These are phyloP conservation scores for Sipha maydis DNA, from an alignment of 2,888 invertebrate genomes.

Conservation along the genomic window DNA sequence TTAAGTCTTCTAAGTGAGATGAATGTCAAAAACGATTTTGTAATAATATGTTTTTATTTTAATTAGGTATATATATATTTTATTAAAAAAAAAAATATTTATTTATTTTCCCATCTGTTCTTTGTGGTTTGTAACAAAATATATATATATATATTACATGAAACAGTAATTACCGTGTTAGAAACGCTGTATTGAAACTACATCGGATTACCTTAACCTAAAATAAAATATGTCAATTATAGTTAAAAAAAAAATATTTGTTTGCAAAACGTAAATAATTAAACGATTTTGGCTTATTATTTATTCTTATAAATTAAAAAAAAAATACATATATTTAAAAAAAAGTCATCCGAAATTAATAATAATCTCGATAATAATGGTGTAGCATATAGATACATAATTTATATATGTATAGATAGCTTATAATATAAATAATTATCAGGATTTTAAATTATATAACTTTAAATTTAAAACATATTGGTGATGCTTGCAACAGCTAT, in stretches of 20 bases:
- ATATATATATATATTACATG: background rate
- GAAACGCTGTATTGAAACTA: background rate
- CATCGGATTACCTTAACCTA: background rate
- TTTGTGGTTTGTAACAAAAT: background rate
- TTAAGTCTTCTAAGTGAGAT: background rate
- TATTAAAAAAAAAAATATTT: background rate
- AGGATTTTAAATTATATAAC: too few relatives aligned
- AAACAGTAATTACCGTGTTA: slow-evolving; percentile 20
- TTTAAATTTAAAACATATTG: too few relatives aligned
- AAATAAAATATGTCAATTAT: background rate
- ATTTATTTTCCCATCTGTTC: background rate
- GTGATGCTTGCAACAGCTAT: too few relatives aligned
- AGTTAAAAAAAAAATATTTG: background rate
- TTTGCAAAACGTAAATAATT: background rate
- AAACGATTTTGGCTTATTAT: background rate
- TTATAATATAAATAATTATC: too few relatives aligned
- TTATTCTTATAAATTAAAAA: background rate
- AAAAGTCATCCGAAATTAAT: background rate
- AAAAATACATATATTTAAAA: background rate
- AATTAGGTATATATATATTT: background rate
- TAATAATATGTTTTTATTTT: background rate
- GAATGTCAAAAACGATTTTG: background rate
- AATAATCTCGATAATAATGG: background rate
- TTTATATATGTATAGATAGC: too few relatives aligned
- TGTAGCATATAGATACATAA: background rate